These are phyloP conservation scores for Brachyopa scutellaris DNA, from an alignment of 2,888 invertebrate species.

Conservation along the genomic window DNA sequence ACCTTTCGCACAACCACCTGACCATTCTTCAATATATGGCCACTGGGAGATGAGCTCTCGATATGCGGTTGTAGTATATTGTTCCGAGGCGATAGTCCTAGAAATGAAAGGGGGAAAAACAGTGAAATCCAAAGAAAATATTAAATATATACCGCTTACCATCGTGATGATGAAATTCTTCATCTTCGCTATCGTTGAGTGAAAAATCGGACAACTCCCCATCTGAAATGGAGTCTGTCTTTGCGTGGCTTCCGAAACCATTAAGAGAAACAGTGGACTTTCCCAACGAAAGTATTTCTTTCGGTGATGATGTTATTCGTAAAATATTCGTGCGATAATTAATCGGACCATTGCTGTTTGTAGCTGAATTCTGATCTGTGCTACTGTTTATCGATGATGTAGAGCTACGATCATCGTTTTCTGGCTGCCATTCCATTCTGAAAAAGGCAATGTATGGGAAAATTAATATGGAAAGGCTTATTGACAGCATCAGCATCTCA, in stretches of 20 bases:
- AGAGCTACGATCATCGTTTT: conserved; percentile 63
- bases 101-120: background rate
- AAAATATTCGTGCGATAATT: conserved; percentile 6
- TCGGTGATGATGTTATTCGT: conserved; percentile 21
- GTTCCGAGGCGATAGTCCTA: conserved; percentile 32
- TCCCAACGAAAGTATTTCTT: conserved; percentile 14
- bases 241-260: conserved; percentile 74
- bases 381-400: conserved; percentile 57
- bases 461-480: no score
- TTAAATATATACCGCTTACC: conserved; percentile 70
- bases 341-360: conserved; percentile 31
- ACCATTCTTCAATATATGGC: conserved; percentile 74
- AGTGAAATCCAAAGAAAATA: background rate
- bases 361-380: conserved; percentile 41
- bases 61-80: conserved; percentile 51
- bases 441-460: background rate
- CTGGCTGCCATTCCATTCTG: conserved; percentile 61
- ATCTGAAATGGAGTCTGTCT: conserved; percentile 80
- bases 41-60: conserved; percentile 59
- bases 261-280: background rate
- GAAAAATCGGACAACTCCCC: conserved; percentile 85
- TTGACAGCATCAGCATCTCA: no score
- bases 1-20: conserved; percentile 86
- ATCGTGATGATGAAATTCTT: conserved; percentile 79
- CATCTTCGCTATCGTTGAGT: conserved; percentile 89